These are phyloP conservation scores for Cyclophora albipunctata DNA, from an alignment of 2,888 invertebrate species.

Conservation along the genomic window DNA sequence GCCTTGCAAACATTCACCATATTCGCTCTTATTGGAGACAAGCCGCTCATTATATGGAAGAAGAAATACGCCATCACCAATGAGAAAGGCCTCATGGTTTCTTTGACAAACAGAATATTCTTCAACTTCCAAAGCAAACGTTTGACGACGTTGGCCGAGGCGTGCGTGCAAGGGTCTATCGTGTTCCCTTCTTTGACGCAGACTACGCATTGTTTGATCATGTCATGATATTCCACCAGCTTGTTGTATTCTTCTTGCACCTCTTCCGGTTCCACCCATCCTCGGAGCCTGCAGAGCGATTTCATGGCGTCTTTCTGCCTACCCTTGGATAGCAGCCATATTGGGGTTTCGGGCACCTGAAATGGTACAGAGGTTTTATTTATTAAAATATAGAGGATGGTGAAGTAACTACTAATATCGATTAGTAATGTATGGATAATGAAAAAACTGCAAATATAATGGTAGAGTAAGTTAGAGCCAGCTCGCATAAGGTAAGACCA, in stretches of 20 bases:
- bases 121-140: slow-evolving; percentile 38
- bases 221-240: slow-evolving; percentile 58
- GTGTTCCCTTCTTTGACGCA: slow-evolving; percentile 44
- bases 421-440: no score
- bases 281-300: slow-evolving; percentile 73
- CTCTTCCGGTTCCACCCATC: slow-evolving; percentile 69
- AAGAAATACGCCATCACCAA: slow-evolving; percentile 72
- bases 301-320: slow-evolving; percentile 67
- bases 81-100: slow-evolving; percentile 67
- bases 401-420: no score
- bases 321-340: slow-evolving; percentile 76
- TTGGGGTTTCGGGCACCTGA: slow-evolving; percentile 76
- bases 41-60: slow-evolving; percentile 68
- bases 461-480: no score
- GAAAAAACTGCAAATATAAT: no score
- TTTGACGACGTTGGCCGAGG: slow-evolving; percentile 33
- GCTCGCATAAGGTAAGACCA: no score
- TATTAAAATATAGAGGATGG: neutral
- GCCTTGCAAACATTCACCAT: slow-evolving; percentile 72
- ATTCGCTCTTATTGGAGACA: slow-evolving; percentile 68
- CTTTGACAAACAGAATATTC: slow-evolving; percentile 61
- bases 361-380: neutral
- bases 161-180: slow-evolving; percentile 41
- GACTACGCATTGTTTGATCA: slow-evolving; percentile 45
- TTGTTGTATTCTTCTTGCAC: slow-evolving; percentile 69